A percentile compares a stretch with the other conserved stretches of the same genome.
phyloP scores from a whole-genome alignment of 2,113 vertebrate species.

The Riparia riparia region DNA sequence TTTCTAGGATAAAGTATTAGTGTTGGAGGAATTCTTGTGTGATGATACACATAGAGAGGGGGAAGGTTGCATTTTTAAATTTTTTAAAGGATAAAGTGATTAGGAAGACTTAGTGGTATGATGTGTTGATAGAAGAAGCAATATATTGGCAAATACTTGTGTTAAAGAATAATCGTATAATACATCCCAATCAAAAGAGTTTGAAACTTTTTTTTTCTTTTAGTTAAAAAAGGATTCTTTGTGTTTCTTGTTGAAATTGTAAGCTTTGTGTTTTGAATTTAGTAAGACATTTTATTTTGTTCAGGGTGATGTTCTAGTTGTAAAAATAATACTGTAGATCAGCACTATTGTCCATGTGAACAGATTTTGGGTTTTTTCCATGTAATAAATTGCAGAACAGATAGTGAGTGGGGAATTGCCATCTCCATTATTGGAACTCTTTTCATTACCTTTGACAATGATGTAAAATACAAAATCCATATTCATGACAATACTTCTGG shows the following conservation, averaged over 20 bases:
- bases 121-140: not conserved
- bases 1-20: not conserved
- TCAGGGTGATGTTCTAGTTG: not conserved
- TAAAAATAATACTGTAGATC: not conserved
- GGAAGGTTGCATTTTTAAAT: not conserved
- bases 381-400: not conserved
- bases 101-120: not conserved
- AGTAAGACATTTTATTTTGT: not conserved
- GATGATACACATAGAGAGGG: not conserved
- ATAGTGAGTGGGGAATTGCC: not conserved
- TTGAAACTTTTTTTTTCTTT: not conserved
- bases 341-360: not conserved
- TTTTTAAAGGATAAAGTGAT: not conserved
- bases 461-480: conserved; percentile 17
- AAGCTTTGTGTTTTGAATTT: not conserved
- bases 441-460: conserved; percentile 10
- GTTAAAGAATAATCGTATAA: not conserved
- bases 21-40: not conserved
- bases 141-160: not conserved
- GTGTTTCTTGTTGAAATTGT: not conserved
- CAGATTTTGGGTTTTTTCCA: not conserved
- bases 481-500: not conserved
- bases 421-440: not conserved
- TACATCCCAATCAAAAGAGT: not conserved
- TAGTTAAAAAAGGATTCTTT: not conserved